Evolutionary conservation across 2,888 invertebrate genomes (phyloP).

Genomic region (Drosophila limbata): DNA sequence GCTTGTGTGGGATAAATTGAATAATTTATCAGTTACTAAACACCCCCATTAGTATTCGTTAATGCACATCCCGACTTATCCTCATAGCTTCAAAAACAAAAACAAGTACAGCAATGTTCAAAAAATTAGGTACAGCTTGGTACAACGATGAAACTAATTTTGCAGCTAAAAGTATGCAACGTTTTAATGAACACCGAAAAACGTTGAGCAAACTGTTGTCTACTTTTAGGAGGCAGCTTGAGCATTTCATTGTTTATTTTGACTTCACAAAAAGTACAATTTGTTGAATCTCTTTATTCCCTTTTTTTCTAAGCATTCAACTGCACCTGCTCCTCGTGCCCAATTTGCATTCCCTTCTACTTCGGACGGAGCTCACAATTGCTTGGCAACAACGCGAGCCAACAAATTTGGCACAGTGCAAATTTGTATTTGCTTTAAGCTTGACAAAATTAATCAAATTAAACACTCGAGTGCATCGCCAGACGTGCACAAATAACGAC

Average conservation of each 20-base stretch:
- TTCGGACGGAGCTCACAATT: conserved; percentile 43
- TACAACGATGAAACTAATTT: conserved; percentile 19
- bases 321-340: conserved; percentile 34
- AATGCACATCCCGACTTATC: not conserved
- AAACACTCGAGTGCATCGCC: conserved; percentile 83
- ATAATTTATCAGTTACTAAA: conserved; percentile 3
- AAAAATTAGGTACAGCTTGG: conserved; percentile 6
- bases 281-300: conserved; percentile 28
- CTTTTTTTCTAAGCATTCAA: conserved; percentile 29
- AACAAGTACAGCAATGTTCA: not conserved
- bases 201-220: conserved; percentile 32
- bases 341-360: conserved; percentile 12
- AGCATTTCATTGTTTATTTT: conserved; percentile 35
- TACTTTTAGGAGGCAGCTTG: conserved; percentile 35
- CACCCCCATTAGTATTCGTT: not conserved
- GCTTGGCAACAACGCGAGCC: conserved; percentile 44
- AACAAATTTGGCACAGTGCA: conserved; percentile 75
- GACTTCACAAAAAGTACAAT: conserved; percentile 22
- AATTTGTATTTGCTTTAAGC: conserved; percentile 78
- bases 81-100: not conserved
- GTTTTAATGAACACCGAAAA: not conserved
- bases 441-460: conserved; percentile 84
- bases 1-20: conserved; percentile 2
- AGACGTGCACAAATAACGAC: conserved; percentile 80
- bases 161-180: conserved; percentile 44